Evolutionary conservation across 1,140 invertebrate genomes (phyloP).

Genomic region (Tetragnatha versicolor): DNA sequence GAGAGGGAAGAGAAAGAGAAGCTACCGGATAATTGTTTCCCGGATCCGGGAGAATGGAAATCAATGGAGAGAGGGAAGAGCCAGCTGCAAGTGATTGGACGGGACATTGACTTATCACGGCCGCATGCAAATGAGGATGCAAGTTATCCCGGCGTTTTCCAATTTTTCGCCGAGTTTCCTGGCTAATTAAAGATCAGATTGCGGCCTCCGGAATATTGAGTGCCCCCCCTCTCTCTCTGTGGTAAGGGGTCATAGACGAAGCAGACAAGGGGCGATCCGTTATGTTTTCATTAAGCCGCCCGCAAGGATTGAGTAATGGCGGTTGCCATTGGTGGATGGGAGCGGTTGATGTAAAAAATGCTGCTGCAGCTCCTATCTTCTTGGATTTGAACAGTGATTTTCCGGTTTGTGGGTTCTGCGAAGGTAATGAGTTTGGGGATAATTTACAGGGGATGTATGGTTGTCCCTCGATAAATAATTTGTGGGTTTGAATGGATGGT

Average conservation of each 20-base stretch:
- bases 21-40: constrained; percentile 39
- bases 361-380: no score
- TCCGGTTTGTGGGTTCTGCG: background rate
- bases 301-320: constrained; percentile 18
- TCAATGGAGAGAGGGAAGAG: constrained; percentile 2
- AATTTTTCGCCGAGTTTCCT: constrained; percentile 32
- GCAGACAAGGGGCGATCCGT: constrained; percentile 3
- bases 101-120: constrained; percentile 29
- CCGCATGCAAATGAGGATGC: constrained; percentile 16
- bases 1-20: background rate
- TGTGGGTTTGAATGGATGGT: no score
- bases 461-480: no score
- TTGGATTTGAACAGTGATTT: no score
- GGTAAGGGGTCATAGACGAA: no score
- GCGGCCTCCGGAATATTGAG: constrained; percentile 13
- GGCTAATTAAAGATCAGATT: constrained; percentile 35
- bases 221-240: background rate
- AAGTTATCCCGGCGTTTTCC: background rate
- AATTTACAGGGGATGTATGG: background rate
- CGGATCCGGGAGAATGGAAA: constrained; percentile 9
- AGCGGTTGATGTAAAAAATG: no score
- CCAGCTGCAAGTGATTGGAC: constrained; percentile 19
- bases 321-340: background rate
- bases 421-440: background rate
- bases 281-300: constrained; percentile 29